Evolutionary conservation across 2,113 vertebrate species (phyloP).

Genomic region (Neodon shergylaensis): DNA sequence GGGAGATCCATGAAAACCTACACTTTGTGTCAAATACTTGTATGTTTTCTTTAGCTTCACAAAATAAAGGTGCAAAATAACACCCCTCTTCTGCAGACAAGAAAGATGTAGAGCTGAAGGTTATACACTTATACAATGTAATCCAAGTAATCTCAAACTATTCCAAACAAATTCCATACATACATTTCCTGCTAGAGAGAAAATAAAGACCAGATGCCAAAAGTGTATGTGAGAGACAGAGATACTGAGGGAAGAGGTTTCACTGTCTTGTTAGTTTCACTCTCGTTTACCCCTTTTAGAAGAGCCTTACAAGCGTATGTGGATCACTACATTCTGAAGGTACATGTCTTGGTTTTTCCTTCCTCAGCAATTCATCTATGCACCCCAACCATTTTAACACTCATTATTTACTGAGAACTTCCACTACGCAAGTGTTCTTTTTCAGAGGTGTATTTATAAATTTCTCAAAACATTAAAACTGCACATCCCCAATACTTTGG

Average conservation of each 20-base stretch:
- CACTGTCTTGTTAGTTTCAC: slow-evolving; percentile 24
- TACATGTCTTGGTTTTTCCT: neutral
- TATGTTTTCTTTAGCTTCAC: slow-evolving; percentile 8
- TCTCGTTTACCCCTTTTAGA: slow-evolving; percentile 13
- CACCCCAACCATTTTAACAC: neutral
- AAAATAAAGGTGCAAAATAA: slow-evolving; percentile 18
- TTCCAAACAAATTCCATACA: neutral
- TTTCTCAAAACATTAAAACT: slow-evolving; percentile 58
- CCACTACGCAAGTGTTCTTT: neutral
- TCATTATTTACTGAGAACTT: slow-evolving; percentile 29
- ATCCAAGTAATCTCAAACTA: neutral
- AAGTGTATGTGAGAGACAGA: neutral
- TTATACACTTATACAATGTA: neutral
- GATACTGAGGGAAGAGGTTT: neutral
- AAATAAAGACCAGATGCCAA: neutral
- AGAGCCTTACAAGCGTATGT: slow-evolving; percentile 13
- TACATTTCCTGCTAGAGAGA: slow-evolving; percentile 44
- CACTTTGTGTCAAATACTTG: neutral
- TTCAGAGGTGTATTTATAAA: slow-evolving; percentile 19
- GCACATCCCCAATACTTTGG: neutral
- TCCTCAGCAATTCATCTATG: neutral
- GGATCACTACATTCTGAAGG: slow-evolving; percentile 7
- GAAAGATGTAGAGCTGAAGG: slow-evolving; percentile 22
- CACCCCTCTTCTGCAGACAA: neutral
- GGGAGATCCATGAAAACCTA: neutral